Evolutionary conservation across 2,797 vertebrate genomes (phyloP), one percentile per base, ranked within the genome.

Genomic region (Aphelocoma californica): DNA sequence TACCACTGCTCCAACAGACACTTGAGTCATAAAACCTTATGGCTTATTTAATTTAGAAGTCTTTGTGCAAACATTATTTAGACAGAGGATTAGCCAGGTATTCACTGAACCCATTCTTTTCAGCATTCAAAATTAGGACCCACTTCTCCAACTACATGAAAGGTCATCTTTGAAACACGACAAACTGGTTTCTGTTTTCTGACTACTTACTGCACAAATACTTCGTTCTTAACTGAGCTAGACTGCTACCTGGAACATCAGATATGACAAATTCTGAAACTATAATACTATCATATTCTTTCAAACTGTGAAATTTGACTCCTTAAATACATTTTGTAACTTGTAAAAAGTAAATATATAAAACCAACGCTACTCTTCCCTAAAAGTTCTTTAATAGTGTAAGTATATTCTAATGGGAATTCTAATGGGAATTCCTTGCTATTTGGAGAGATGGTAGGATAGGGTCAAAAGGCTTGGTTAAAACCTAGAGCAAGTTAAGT

Each of bases 131-230:
- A 93, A 77, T 56, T 47, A 79, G 25, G 62, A 92, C 44, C 23
- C 56, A 56, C 44, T 92, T 84, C 60, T 91, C 47, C 57, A 79
- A 12, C 70, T 70, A 61, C 47, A 65, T 45, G 44, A 89, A 92
- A 95, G 70, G 73, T 87, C 84, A 80, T 45, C 38, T 83, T 90
- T 92, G 65, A 93, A 92, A 88, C 20, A 61, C 32, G 93, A 90
- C 67, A 84, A 62, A 69, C 20, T 44, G 47, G 36, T 86, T 90
- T 84, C 47, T 84, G 71, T 79, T 84, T 34, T 81, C 69, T 21
- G 18, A 1, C 48, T 75, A 79, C 36, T 81, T 73, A 57, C 70
- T 44, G 14, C 11, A 64, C 26, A 89, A 93, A 73, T 60, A 85
- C 12, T 71, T 83, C 60, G 21, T 24, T 81, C 77, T 69, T 65